Conservation (phyloP, 2,113 vertebrate species). For the Catharus bicknelli region DNA sequence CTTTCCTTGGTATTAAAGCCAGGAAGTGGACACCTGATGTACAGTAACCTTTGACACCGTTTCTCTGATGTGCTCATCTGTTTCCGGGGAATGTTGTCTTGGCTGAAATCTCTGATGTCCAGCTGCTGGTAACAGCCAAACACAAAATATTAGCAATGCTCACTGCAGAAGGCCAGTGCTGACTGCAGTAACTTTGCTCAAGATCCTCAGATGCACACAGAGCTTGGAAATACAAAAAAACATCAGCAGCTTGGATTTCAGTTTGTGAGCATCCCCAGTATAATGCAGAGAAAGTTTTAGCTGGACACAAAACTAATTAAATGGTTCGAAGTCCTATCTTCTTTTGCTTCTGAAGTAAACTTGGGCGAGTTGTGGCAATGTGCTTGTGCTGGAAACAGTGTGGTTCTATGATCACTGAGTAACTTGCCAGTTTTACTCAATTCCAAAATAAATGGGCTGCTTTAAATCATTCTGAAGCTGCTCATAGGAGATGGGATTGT, state of each 20-base stretch:
- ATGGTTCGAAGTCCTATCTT: background rate
- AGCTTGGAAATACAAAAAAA: background rate
- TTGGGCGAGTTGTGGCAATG: fast-evolving
- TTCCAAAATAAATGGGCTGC: background rate
- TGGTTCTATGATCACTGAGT: background rate
- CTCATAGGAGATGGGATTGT: background rate
- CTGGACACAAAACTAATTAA: background rate
- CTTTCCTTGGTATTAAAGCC: background rate
- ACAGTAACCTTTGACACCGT: background rate
- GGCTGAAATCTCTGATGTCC: background rate
- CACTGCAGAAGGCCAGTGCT: background rate
- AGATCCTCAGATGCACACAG: fast-evolving
- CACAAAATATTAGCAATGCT: background rate
- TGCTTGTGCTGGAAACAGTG: background rate
- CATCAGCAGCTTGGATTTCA: background rate
- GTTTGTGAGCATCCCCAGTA: background rate
- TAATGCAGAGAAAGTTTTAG: background rate
- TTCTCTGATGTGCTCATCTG: background rate
- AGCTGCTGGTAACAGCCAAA: background rate
- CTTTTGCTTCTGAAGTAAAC: background rate
- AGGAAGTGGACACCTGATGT: background rate
- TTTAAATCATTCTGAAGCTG: background rate
- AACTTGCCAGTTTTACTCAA: background rate
- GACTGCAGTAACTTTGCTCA: background rate
- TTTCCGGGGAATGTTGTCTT: background rate